Percentiles rank a stretch among this genome's conserved stretches.
These are phyloP conservation scores for Cyanoliseus patagonus DNA, from an alignment of 2,113 vertebrate genomes.

Conservation along the genomic window DNA sequence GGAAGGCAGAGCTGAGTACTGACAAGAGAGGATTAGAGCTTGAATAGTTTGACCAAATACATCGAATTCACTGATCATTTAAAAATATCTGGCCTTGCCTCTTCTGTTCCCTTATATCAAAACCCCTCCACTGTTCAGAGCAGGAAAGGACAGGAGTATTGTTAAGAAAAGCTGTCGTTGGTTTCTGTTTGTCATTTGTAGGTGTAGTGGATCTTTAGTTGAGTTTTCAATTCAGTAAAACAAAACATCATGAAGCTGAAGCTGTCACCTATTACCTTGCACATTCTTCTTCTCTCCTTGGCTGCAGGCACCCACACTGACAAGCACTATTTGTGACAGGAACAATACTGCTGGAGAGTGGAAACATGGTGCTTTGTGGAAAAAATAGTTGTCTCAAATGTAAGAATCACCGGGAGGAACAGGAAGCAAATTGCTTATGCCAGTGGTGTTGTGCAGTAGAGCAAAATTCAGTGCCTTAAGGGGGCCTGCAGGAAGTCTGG, in stretches of 20 bases:
- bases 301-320: background rate
- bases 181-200: background rate
- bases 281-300: background rate
- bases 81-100: background rate
- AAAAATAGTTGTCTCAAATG: background rate
- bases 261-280: background rate
- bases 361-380: background rate
- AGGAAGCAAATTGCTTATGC: background rate
- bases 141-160: background rate
- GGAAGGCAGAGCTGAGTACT: background rate
- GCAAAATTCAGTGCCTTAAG: background rate
- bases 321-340: background rate
- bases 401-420: background rate
- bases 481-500: background rate
- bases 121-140: background rate
- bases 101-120: background rate
- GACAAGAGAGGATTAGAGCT: background rate
- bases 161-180: background rate
- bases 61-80: background rate
- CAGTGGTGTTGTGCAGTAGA: background rate
- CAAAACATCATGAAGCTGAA: background rate
- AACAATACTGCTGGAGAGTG: background rate
- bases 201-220: background rate
- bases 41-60: background rate
- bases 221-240: background rate